Evolutionary conservation across 2,888 invertebrate genomes (phyloP).

Genomic region (Oscheius myriophilus): DNA sequence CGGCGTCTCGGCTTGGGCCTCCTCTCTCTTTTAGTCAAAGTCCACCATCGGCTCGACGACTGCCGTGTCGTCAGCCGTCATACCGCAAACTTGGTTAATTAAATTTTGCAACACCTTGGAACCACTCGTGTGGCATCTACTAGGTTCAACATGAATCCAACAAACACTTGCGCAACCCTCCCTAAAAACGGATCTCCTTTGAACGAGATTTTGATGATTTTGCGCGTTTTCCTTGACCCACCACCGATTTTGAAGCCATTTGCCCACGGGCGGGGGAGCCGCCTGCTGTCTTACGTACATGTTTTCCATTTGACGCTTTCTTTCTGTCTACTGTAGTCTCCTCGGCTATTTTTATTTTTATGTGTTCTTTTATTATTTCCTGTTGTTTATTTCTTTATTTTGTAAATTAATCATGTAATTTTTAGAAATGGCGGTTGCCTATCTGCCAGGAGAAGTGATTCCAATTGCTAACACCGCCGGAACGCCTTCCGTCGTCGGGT

Average conservation of each 20-base stretch:
- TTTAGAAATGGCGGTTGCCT: conserved; percentile 10
- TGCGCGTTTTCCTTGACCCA: too few species aligned
- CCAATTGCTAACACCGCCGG: background rate
- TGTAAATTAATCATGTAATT: background rate
- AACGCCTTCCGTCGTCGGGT: conserved; percentile 1
- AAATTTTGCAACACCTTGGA: too few species aligned
- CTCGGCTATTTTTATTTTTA: background rate
- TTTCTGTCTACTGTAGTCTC: background rate
- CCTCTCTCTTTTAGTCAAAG: conserved; percentile 44
- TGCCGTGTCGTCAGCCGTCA: conserved; percentile 40
- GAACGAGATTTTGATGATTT: too few species aligned
- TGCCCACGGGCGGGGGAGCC: too few species aligned
- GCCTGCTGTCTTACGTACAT: too few species aligned
- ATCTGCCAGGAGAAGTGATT: conserved; percentile 15
- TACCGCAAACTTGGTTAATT: too few species aligned
- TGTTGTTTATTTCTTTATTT: background rate
- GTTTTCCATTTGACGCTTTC: too few species aligned
- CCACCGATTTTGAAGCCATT: too few species aligned
- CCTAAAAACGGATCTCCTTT: too few species aligned
- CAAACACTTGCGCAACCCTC: too few species aligned
- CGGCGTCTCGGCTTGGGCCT: conserved; percentile 37
- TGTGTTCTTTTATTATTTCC: background rate
- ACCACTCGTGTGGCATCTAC: too few species aligned
- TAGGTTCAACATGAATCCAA: too few species aligned
- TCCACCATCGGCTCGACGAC: conserved; percentile 57